A percentile compares a stretch with the other conserved stretches of the same genome.
phyloP scores from a whole-genome alignment of 2,888 invertebrate species.

The Yponomeuta cagnagella region DNA sequence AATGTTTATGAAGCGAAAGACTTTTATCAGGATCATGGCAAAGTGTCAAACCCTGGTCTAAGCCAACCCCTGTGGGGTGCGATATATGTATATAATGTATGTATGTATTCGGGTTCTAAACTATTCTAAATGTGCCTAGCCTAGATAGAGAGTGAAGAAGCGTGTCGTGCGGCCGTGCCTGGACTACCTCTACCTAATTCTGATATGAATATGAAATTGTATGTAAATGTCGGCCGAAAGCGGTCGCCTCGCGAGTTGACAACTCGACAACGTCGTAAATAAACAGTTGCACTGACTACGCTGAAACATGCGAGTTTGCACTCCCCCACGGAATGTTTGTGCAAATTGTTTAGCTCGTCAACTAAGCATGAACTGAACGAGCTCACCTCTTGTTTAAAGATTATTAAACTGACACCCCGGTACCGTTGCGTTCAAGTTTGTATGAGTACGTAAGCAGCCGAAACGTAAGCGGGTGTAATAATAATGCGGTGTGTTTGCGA shows the following conservation, averaged over 20 bases:
- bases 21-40: neutral
- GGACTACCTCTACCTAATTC: conserved; percentile 46
- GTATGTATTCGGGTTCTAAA: conserved; percentile 28
- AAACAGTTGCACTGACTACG: conserved; percentile 54
- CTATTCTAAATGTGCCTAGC: conserved; percentile 19
- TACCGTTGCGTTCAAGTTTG: neutral
- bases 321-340: conserved; percentile 53
- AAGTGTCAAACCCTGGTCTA: too few species aligned
- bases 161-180: neutral
- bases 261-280: conserved; percentile 62
- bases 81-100: conserved; percentile 29
- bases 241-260: conserved; percentile 57
- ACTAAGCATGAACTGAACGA: conserved; percentile 23
- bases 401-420: conserved; percentile 4
- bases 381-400: conserved; percentile 4
- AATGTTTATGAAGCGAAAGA: neutral
- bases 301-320: conserved; percentile 57
- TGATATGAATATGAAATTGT: conserved; percentile 70
- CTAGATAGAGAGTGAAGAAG: neutral
- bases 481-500: conserved; percentile 41
- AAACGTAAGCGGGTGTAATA: conserved; percentile 16
- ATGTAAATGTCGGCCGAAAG: conserved; percentile 61
- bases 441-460: conserved; percentile 28
- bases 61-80: conserved; percentile 18
- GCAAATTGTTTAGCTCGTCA: conserved; percentile 59